Percentiles rank a stretch among this genome's conserved stretches.
Evolutionary conservation across 2,888 invertebrate genomes (phyloP).

Genomic region (Opisthograptis luteolata): DNA sequence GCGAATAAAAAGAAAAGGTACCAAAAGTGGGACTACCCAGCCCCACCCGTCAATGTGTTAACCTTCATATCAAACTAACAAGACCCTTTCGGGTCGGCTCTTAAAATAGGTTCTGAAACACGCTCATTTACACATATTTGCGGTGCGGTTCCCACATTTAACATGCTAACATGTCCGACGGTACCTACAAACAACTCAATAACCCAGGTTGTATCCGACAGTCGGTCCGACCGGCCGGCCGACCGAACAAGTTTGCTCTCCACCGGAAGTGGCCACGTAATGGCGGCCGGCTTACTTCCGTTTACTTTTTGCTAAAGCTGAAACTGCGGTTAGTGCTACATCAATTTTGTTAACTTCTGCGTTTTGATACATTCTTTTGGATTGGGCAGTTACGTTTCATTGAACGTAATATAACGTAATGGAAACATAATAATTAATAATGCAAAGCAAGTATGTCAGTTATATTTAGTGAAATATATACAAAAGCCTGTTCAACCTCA

Average conservation of each 20-base stretch:
- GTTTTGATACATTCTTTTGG: slow-evolving; percentile 11
- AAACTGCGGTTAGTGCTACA: slow-evolving; percentile 20
- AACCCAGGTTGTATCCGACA: slow-evolving; percentile 15
- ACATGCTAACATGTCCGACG: slow-evolving; percentile 14
- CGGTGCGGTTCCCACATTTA: slow-evolving; percentile 6
- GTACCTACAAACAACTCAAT: slow-evolving; percentile 19
- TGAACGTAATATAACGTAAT: too few relatives aligned
- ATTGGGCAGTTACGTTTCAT: too few relatives aligned
- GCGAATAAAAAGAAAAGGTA: too few relatives aligned
- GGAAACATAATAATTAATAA: too few relatives aligned
- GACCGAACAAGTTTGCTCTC: slow-evolving; percentile 26
- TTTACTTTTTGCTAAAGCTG: slow-evolving; percentile 15
- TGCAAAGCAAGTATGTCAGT: too few relatives aligned
- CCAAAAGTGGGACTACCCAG: neutral
- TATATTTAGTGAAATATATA: too few relatives aligned
- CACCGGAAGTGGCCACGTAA: slow-evolving; percentile 37
- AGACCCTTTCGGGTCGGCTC: neutral
- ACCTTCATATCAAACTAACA: neutral
- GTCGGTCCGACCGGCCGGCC: slow-evolving; percentile 9
- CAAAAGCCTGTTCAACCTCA: too few relatives aligned
- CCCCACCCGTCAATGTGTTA: neutral
- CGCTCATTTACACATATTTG: slow-evolving; percentile 23
- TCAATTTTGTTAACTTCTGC: slow-evolving; percentile 20
- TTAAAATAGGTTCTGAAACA: slow-evolving; percentile 8
- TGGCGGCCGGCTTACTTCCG: slow-evolving; percentile 43